These are phyloP conservation scores for Butorides virescens DNA, from an alignment of 2,113 vertebrate genomes.

Conservation along the genomic window DNA sequence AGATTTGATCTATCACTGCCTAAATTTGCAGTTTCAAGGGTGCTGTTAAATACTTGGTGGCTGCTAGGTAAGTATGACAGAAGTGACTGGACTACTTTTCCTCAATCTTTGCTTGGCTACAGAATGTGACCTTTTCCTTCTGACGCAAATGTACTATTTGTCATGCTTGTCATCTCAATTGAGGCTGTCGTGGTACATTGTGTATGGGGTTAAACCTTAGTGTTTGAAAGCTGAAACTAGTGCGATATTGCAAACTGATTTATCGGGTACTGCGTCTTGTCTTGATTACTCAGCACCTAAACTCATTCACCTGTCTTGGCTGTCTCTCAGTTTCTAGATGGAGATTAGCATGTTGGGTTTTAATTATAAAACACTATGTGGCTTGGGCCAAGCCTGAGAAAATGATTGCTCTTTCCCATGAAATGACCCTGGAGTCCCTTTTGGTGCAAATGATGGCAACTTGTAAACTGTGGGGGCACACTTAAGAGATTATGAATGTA, in stretches of 20 bases:
- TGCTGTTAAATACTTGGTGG: background rate
- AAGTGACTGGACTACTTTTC: background rate
- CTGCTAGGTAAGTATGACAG: background rate
- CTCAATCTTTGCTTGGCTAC: background rate
- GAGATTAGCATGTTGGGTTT: conserved; percentile 15
- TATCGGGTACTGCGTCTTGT: background rate
- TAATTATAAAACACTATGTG: background rate
- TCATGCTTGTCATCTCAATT: background rate
- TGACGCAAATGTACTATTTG: background rate
- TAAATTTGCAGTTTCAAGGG: conserved; percentile 10
- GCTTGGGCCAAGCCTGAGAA: background rate
- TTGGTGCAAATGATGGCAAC: background rate
- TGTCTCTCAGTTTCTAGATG: background rate
- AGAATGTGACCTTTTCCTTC: conserved; percentile 29
- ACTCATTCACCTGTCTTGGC: conserved; percentile 3
- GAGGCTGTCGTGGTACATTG: background rate
- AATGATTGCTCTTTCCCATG: background rate
- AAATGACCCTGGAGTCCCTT: background rate
- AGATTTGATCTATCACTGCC: conserved; percentile 14
- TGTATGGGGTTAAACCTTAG: background rate
- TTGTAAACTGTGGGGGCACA: background rate
- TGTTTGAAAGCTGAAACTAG: conserved; percentile 12
- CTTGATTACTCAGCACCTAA: conserved; percentile 38
- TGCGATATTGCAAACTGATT: background rate
- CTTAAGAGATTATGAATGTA: background rate